phyloP scores from a whole-genome alignment of 2,113 vertebrate genomes.

The Heteronetta atricapilla region DNA sequence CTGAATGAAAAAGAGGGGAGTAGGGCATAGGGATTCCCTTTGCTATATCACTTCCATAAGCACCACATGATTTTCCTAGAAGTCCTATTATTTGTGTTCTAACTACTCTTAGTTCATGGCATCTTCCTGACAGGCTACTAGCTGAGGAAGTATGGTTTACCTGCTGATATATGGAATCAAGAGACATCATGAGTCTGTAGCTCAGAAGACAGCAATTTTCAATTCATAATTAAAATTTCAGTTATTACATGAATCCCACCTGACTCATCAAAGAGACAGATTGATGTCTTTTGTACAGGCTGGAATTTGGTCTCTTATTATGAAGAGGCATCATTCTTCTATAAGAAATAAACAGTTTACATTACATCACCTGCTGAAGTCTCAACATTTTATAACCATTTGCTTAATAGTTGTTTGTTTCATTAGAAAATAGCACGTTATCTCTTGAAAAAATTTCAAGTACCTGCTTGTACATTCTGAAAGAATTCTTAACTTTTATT shows the following conservation, averaged over 20 bases:
- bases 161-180: neutral
- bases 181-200: neutral
- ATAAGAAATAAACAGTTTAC: neutral
- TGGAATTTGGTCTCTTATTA: neutral
- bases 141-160: neutral
- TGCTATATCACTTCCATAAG: neutral
- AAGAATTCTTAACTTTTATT: neutral
- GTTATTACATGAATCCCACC: neutral
- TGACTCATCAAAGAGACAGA: neutral
- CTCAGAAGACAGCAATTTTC: neutral
- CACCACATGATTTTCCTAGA: neutral
- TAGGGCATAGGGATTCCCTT: neutral
- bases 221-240: neutral
- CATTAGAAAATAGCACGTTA: neutral
- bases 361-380: neutral
- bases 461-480: neutral
- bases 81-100: neutral
- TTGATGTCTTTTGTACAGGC: neutral
- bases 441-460: neutral
- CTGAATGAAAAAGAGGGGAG: neutral
- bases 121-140: neutral
- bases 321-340: neutral
- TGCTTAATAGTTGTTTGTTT: neutral
- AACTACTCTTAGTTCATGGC: neutral
- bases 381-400: neutral